Base-by-base conservation (phyloP, 37 sponge, comb jelly and placozoan genomes). In the Chondrosia reniformis region DNA sequence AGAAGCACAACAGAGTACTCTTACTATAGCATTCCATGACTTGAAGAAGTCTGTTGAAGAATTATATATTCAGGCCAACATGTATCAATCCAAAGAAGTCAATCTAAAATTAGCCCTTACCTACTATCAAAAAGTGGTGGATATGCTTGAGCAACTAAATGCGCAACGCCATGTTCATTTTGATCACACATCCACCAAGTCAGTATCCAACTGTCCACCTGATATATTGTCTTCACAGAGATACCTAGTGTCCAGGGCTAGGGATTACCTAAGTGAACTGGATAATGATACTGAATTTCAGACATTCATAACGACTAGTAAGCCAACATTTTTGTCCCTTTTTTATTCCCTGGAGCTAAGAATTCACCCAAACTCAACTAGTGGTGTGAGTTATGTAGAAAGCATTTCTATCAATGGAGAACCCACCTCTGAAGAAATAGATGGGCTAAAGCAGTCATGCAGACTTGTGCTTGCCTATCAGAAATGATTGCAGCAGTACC, bases 281-380 rank as follows among this genome's bases (percentile, higher is more conserved):
- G 75, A 74, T 25, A 74, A 30, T 21, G 64, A 74, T 74, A 45
- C 34, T 7, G 27, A 56, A 13, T 77, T 77, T 31, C 77, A 77
- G 58, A 45, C 56, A 28, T 64, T 79, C 32, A 1, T 42, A 30
- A 73, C 22, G 57, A n/a, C n/a, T n/a, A 75, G 4, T 34, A 79
- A 3, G 19, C 79, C 15, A 79, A 72, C 13, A 10, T 83, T 27
- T 83, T 83, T 27, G 83, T 81, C 0, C 44, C 37, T 34, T 7
- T 3, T 72, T 15, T 4, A 52, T 30, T 25, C 32, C 34, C 17
- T 78, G 63, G 79, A 78, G 62, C 65, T 54, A 42, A n/a, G 73
- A 59, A 3, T 32, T 82, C 15, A 87, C 91, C 0, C 91, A 74
- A 86, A 80, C 74, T 84, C 91, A 1, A 81, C 77, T 22, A 87